Base-by-base conservation (phyloP, 2,888 invertebrate species). In the Spodoptera littoralis region DNA sequence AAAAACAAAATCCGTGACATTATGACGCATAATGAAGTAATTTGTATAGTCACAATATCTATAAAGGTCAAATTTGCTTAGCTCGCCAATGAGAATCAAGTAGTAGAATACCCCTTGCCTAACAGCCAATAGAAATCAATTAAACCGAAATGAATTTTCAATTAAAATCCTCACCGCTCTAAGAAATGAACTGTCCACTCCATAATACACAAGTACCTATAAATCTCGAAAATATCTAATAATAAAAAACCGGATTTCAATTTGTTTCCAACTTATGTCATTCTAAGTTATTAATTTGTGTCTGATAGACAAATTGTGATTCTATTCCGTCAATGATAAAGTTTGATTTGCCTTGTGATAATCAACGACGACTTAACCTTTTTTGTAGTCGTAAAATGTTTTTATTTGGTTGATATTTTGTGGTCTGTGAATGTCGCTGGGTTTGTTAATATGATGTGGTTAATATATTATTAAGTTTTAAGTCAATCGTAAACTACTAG, bases 161-260 rank as follows among this genome's bases (percentile, higher is more conserved):
- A 18, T 18, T 18, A 18, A 18, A 18, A 18, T 18, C 18, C 18
- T 18, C 18, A 18, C 18, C 18, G 18, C 1, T 60, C 4, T n/a
- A 50, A 67, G 65, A 67, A 69, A 70, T 70, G 13, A 66, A 65
- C 71, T 65, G 45, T 63, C 65, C 46, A 55, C 45, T 55, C 65
- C 67, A 55, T 72, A 66, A 57, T 62, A 77, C 60, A 24, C 30
- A 65, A 62, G 27, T 41, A 55, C 46, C 57, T 48, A 70, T 75
- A 77, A 79, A 79, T 80, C 58, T 68, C 61, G 27, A 27, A 66
- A 71, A n/a, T 48, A 49, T 64, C 52, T 64, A 66, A 69, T 62
- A 68, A 49, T 66, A 59, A 59, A 51, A 64, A 80, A 71, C 78
- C 77, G 66, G 80, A 73, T 68, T 77, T 65, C 50, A 71, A 76